Evolutionary conservation across 2,113 vertebrate species (phyloP).

Genomic region (Pedionomus torquatus): DNA sequence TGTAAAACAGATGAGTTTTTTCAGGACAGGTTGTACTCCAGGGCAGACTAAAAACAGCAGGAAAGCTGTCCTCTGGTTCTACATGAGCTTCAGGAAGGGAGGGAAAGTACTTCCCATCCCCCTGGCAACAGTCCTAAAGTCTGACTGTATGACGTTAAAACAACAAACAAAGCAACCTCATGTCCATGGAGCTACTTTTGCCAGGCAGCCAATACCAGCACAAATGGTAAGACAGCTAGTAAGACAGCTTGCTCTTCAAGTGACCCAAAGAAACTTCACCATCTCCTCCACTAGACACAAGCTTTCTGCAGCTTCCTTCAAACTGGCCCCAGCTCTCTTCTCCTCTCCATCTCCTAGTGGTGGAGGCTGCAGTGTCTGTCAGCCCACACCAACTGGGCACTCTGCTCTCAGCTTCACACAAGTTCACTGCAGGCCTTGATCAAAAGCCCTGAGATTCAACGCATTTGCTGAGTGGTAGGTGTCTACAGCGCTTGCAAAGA

Average conservation of each 20-base stretch:
- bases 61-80: conserved; percentile 1
- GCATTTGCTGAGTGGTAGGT: neutral
- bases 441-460: neutral
- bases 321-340: neutral
- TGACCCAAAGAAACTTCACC: neutral
- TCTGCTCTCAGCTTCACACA: neutral
- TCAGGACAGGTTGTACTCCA: neutral
- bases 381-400: rapidly evolving
- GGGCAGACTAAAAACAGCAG: conserved; percentile 7
- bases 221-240: neutral
- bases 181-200: neutral
- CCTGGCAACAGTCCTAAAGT: neutral
- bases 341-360: neutral
- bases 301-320: neutral
- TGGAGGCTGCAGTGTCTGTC: rapidly evolving
- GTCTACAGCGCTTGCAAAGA: neutral
- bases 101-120: conserved; percentile 19
- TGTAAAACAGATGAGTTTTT: neutral
- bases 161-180: neutral
- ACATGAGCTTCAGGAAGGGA: conserved; percentile 20
- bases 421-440: neutral
- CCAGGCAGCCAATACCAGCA: neutral
- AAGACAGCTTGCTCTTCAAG: neutral
- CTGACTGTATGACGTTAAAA: neutral
- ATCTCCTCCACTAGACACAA: neutral